Base-by-base conservation (phyloP, 2,888 invertebrate species). In the Rambutsinella grinnellia region DNA sequence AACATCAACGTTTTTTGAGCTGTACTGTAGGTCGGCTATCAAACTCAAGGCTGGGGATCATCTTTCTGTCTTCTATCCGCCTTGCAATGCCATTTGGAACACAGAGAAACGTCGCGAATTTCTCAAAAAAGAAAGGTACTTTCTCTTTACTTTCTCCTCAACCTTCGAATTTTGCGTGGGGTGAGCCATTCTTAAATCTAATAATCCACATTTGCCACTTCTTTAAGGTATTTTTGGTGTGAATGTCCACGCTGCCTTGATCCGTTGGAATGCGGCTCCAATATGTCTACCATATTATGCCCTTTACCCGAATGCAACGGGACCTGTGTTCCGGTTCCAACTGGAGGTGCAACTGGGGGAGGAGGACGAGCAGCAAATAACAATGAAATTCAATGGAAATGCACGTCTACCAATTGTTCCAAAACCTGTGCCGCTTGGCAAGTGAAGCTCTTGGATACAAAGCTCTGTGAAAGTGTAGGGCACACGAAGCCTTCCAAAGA, bases 201-300 rank as follows among this genome's bases (percentile, higher is more conserved):
- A n/a, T n/a, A n/a, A n/a, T n/a, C n/a, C n/a, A n/a, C n/a, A n/a
- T n/a, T n/a, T n/a, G n/a, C n/a, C n/a, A n/a, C n/a, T n/a, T n/a
- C n/a, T n/a, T n/a, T n/a, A n/a, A n/a, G n/a, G n/a, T 79, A 76
- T 44, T 84, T 84, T 69, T 81, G 76, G 69, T 84, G 84, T 54
- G 65, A 72, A 21, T 84, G 84, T 60, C n/a, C 27, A 5, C 61
- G 84, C 19, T 84, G 84, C 57, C 54, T 44, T 15, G 83, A 83
- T 61, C 79, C 81, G 13, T 61, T 65, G 23, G 84, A 84, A 63
- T 54, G 84, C 24, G 83, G 80, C 2, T 82, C 84, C 10, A 81
- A 83, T 70, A 81, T 84, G 46, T 82, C 82, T 17, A 81, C 82
- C 3, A 69, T 84, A 17, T 57, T 80, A 0, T 84, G 84, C 47